Conservation (phyloP, 2,797 vertebrate genomes). For the Semotilus atromaculatus region DNA sequence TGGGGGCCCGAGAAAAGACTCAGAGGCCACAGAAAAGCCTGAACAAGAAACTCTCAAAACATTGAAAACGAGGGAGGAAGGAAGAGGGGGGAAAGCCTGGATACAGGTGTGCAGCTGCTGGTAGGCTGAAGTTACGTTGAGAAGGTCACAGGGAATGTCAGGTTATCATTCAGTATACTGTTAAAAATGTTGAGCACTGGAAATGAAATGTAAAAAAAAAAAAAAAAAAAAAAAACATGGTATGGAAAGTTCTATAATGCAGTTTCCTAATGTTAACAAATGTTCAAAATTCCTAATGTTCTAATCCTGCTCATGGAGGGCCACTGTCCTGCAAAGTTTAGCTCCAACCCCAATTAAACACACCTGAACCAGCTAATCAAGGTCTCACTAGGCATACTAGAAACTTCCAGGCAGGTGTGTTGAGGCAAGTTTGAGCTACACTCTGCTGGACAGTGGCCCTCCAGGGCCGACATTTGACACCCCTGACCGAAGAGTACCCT, state of each 20-base stretch:
- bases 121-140: conserved; percentile 76
- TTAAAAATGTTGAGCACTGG: background rate
- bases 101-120: conserved; percentile 82
- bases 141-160: conserved; percentile 67
- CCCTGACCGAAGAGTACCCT: background rate
- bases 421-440: no score
- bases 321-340: no score
- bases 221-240: no score
- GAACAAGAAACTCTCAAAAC: conserved; percentile 26
- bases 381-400: no score
- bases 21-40: conserved; percentile 30
- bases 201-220: background rate
- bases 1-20: conserved; percentile 36
- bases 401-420: no score
- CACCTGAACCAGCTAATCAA: no score
- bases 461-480: no score
- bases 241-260: background rate
- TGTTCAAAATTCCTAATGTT: no score
- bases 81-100: conserved; percentile 49
- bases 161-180: conserved; percentile 51
- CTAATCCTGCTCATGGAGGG: no score
- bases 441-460: no score
- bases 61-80: conserved; percentile 36
- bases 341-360: no score
- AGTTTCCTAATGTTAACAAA: background rate